Percentiles rank a stretch among this genome's conserved stretches.
phyloP scores from a whole-genome alignment of 2,113 vertebrate genomes.

The Callopanchax toddi region DNA sequence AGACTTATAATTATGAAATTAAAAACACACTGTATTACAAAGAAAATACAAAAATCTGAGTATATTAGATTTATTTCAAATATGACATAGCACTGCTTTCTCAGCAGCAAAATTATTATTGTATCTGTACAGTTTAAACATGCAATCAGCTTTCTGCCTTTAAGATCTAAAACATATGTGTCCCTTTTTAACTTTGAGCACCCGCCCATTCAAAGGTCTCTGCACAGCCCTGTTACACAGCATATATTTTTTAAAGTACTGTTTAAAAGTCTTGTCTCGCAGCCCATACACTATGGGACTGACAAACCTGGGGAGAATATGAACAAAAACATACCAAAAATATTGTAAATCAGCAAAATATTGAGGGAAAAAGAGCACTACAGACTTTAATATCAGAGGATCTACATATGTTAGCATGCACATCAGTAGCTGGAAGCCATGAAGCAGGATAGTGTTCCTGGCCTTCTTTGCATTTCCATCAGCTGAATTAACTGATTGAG shows the following conservation, averaged over 20 bases:
- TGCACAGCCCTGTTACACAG: not conserved
- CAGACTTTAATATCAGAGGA: not conserved
- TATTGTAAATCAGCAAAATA: fast-evolving
- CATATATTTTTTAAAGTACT: constrained; percentile 54
- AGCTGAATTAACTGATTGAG: constrained; percentile 33
- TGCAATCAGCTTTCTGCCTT: too few species aligned
- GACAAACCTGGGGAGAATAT: constrained; percentile 64
- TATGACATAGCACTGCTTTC: too few species aligned
- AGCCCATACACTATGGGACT: constrained; percentile 74
- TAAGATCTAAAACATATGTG: too few species aligned
- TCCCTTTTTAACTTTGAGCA: too few species aligned
- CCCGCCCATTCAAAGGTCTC: too few species aligned
- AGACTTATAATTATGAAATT: too few species aligned
- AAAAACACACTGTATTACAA: too few species aligned
- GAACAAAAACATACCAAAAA: constrained; percentile 46
- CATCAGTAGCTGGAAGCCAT: constrained; percentile 51
- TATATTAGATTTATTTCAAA: too few species aligned
- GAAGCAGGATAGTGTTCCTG: constrained; percentile 48
- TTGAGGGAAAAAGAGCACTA: constrained; percentile 18
- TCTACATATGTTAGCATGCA: constrained; percentile 56
- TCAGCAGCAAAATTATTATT: too few species aligned
- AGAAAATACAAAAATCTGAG: too few species aligned
- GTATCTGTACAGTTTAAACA: too few species aligned
- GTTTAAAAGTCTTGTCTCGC: constrained; percentile 64
- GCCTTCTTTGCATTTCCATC: constrained; percentile 40